Conservation (phyloP, 1,140 invertebrate genomes). For the Ectropis grisescens region DNA sequence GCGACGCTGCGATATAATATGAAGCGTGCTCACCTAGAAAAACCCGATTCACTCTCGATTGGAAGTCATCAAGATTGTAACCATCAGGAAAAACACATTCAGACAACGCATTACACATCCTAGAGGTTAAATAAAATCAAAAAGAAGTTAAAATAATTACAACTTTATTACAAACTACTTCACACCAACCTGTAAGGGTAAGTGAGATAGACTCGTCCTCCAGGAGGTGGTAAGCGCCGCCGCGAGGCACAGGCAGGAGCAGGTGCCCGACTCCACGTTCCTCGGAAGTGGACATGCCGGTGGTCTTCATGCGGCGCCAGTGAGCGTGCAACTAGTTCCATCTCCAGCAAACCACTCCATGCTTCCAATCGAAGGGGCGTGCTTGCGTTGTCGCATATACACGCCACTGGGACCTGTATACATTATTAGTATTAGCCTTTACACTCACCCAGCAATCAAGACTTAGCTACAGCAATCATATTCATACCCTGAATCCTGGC, state of each 20-base stretch:
- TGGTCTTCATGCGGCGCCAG: slow-evolving; percentile 75
- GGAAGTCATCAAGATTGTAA: too few relatives aligned
- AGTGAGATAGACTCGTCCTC: slow-evolving; percentile 71
- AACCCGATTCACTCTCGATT: too few relatives aligned
- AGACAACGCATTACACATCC: too few relatives aligned
- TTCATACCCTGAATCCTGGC: slow-evolving; percentile 51
- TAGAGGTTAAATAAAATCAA: too few relatives aligned
- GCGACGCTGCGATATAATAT: too few relatives aligned
- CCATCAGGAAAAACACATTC: too few relatives aligned
- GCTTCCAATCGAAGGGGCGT: slow-evolving; percentile 25
- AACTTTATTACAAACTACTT: too few relatives aligned
- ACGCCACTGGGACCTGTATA: slow-evolving; percentile 71
- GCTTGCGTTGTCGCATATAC: slow-evolving; percentile 77
- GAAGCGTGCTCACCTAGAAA: too few relatives aligned
- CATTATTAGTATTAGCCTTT: too few relatives aligned
- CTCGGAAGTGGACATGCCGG: slow-evolving; percentile 77
- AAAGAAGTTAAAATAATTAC: too few relatives aligned
- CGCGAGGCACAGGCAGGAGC: slow-evolving; percentile 40
- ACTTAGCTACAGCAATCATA: too few relatives aligned
- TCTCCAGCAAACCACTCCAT: slow-evolving; percentile 34
- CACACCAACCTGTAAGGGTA: slow-evolving; percentile 70
- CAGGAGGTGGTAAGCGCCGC: slow-evolving; percentile 72
- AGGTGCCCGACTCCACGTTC: slow-evolving; percentile 68
- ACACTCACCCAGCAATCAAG: too few relatives aligned
- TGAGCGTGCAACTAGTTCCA: slow-evolving; percentile 71